Evolutionary conservation across 2,888 invertebrate genomes (phyloP).

Genomic region (Thereva unica): DNA sequence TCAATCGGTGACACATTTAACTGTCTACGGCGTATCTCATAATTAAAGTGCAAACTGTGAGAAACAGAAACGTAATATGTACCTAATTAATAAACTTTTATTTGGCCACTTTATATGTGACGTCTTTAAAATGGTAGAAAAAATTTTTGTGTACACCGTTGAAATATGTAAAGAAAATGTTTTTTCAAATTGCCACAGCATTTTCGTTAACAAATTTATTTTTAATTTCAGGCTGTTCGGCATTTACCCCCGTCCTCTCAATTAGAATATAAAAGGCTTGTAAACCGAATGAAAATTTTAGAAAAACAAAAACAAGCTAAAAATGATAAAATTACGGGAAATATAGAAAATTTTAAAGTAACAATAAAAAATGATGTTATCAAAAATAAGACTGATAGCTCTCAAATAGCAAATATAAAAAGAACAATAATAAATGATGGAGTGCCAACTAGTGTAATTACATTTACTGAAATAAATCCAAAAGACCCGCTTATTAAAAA

Average conservation of each 20-base stretch:
- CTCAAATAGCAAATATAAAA: not conserved
- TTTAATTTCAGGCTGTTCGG: conserved; percentile 51
- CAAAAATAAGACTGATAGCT: not conserved
- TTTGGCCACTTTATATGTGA: too few relatives aligned
- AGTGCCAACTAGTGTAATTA: not conserved
- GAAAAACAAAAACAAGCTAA: conserved; percentile 50
- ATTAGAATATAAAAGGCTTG: conserved; percentile 53
- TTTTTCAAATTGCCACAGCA: too few relatives aligned
- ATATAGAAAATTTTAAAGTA: conserved; percentile 27
- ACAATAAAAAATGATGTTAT: conserved; percentile 21
- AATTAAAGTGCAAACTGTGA: too few relatives aligned
- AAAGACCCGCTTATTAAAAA: conserved; percentile 35
- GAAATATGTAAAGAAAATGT: too few relatives aligned
- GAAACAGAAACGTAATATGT: too few relatives aligned
- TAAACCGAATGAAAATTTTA: conserved; percentile 55
- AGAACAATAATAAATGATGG: conserved; percentile 5
- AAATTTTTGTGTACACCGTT: too few relatives aligned
- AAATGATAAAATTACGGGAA: conserved; percentile 23
- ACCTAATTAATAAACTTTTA: too few relatives aligned
- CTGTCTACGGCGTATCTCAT: too few relatives aligned
- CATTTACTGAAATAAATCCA: not conserved
- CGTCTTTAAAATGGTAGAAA: too few relatives aligned
- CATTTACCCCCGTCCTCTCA: conserved; percentile 56
- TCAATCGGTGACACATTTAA: too few relatives aligned
- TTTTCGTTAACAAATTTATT: not conserved